phyloP scores from a whole-genome alignment of 2,113 vertebrate species.

The Oncorhynchus kisutch region DNA sequence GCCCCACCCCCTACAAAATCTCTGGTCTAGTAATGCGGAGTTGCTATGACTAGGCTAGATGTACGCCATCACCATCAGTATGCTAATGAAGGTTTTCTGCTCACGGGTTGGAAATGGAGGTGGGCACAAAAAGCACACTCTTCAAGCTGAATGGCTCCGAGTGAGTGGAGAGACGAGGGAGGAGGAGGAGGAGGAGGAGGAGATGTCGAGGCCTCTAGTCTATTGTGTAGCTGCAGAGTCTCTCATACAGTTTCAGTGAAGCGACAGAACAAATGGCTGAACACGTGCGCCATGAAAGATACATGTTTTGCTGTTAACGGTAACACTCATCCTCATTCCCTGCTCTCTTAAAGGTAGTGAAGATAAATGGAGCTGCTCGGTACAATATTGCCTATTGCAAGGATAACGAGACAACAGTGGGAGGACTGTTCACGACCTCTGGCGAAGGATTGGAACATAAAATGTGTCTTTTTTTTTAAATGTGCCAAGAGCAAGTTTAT shows the following conservation, averaged over 20 bases:
- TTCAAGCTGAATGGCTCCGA: constrained; percentile 58
- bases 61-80: not conserved
- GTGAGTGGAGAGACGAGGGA: constrained; percentile 37
- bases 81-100: constrained; percentile 43
- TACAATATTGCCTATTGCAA: constrained; percentile 19
- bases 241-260: constrained; percentile 37
- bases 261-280: constrained; percentile 52
- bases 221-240: constrained; percentile 50
- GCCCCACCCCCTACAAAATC: not conserved
- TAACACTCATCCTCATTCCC: constrained; percentile 62
- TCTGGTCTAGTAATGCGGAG: constrained; percentile 25
- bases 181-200: constrained; percentile 20
- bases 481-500: constrained; percentile 14
- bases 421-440: constrained; percentile 32
- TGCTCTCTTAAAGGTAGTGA: constrained; percentile 8
- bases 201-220: not conserved
- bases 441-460: not conserved
- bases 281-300: constrained; percentile 64
- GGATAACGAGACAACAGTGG: constrained; percentile 52
- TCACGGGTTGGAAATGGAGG: constrained; percentile 14
- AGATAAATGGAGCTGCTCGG: not conserved
- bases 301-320: constrained; percentile 59
- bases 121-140: constrained; percentile 24
- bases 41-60: constrained; percentile 38
- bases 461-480: not conserved